Base-by-base conservation (phyloP, 1,140 invertebrate genomes). In the Pectinophora gossypiella region DNA sequence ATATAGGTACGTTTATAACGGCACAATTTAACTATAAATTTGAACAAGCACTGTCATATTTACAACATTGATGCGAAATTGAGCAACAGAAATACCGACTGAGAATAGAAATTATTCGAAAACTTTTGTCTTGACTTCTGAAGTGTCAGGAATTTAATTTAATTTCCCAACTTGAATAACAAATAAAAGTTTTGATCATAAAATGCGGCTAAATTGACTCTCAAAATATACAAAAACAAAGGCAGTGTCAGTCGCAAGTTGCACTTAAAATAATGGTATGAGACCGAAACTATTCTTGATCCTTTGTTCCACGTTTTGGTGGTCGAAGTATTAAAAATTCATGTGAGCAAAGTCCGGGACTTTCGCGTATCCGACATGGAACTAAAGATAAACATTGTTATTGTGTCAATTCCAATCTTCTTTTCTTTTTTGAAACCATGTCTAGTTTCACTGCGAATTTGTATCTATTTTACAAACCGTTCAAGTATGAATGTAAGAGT, bases 391-490 rank as follows among this genome's bases (percentile, higher is more conserved):
- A 40, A 32, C n/a, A 12, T n/a, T 32, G 27, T 32, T n/a, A 9
- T 9, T n/a, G 52, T 59, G 68, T 73, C 64, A 69, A 65, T 69
- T 69, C 63, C 59, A 67, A 74, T 68, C 67, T 69, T 32, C 27
- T 32, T 32, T n/a, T 9, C n/a, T 32, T 27, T 27, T 12, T 6
- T 6, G 5, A 27, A 27, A 27, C 5, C 12, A 27, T 27, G 23
- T 27, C 5, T 12, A 27, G 5, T 6, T 27, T 27, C 23, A 5
- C 23, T 27, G 23, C 12, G 12, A 12, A 5, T 12, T 6, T 12
- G 5, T 6, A 27, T 5, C 5, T 12, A 27, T 27, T 12, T 27
- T n/a, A n/a, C n/a, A 12, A 6, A 27, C 23, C 23, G 23, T 27
- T 6, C 23, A 27, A 27, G 5, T 6, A 27, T 27, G 12, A 6